Percentiles rank a stretch among this genome's conserved stretches.
Evolutionary conservation across 2,888 invertebrate species (phyloP).

Genomic region (Xestia xanthographa): DNA sequence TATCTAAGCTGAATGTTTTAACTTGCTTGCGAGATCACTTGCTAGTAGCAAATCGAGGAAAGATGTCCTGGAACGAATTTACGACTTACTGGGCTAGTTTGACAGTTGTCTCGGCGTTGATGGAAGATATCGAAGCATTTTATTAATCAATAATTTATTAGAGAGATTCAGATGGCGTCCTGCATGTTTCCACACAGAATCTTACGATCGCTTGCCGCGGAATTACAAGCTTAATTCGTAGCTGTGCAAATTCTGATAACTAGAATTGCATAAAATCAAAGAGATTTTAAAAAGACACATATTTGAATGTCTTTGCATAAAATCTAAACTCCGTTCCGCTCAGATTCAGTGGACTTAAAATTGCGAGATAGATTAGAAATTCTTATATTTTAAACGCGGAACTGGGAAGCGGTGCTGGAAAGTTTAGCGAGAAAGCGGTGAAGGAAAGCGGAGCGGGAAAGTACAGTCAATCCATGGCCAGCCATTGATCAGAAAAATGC

Average conservation of each 20-base stretch:
- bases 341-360: neutral
- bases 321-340: neutral
- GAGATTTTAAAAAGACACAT: too few relatives aligned
- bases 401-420: neutral
- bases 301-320: too few relatives aligned
- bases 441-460: neutral
- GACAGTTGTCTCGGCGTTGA: too few relatives aligned
- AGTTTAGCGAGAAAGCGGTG: too few relatives aligned
- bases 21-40: neutral
- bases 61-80: neutral
- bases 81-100: neutral
- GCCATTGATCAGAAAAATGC: neutral
- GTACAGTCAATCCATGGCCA: neutral
- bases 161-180: neutral
- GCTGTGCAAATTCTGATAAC: neutral
- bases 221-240: neutral
- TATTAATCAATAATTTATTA: neutral
- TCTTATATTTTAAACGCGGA: neutral
- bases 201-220: neutral
- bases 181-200: neutral
- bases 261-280: neutral
- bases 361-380: neutral
- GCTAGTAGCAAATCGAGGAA: neutral
- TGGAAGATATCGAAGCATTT: neutral
- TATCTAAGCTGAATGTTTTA: neutral